Evolutionary conservation across 2,113 vertebrate genomes (phyloP), one percentile per base, ranked within the genome.

Genomic region (Aegithalos caudatus): DNA sequence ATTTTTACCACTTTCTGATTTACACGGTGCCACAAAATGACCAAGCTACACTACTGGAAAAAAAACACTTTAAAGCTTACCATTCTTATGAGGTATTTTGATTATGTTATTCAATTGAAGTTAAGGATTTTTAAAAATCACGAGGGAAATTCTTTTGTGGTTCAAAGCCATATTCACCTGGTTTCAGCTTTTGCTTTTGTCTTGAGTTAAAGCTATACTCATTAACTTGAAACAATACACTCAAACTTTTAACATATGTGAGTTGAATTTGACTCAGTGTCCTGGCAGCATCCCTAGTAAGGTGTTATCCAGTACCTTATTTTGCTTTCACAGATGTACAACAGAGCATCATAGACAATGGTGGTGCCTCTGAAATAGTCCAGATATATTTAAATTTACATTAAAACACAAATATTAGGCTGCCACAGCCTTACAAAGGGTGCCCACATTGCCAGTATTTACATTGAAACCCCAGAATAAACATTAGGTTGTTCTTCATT

Each of bases 91-190:
- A 92, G 94, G 61, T 79, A 92, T 94, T 97, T 95, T 97, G 66
- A 95, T 97, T 97, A 94, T 94, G 86, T 97, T 96, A 96, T 93
- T 93, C 48, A 95, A 93, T 69, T 94, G 91, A 97, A 90, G 19
- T 93, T 65, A 92, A 95, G 90, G 31, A 69, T 45, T 16, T 17
- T 62, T 69, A 81, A 77, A 67, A 85, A 88, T 58, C 79, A 95
- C 60, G 71, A 81, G 80, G 86, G 70, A 96, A 96, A 92, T 67
- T 82, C n/a, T 78, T 86, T 27, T 86, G 87, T 92, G 79, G 65
- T 94, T 97, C 92, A 92, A 96, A 95, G 89, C 72, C 35, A 61
- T 80, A 86, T 92, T 67, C 94, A 90, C 94, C 76, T 94, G 78
- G 42, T 96, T 94, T 97, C 64, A 90, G 69, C 70, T 54, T 92